A percentile compares a stretch with the other conserved stretches of the same genome.
Conservation (phyloP, 1,140 invertebrate species). For the Muscidifurax raptorellus region DNA sequence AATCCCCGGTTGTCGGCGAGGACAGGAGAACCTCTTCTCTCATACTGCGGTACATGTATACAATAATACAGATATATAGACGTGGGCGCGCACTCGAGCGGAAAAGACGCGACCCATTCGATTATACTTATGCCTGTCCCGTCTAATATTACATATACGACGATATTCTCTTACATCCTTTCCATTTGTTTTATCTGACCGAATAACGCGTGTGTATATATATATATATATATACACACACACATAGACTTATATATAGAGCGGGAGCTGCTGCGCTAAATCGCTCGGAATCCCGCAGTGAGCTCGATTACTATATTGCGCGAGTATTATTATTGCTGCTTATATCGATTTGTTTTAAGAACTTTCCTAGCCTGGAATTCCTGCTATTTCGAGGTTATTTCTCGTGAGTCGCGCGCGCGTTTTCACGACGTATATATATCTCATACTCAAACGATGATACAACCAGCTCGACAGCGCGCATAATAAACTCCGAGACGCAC, state of each 20-base stretch:
- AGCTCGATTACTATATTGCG: neutral
- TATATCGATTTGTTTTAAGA: neutral
- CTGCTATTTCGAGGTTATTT: no score
- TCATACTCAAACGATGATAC: no score
- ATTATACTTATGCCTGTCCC: neutral
- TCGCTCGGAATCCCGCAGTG: neutral
- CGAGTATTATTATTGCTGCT: neutral
- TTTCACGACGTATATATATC: no score
- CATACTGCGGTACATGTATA: no score
- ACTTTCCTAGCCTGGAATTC: neutral
- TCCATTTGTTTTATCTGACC: neutral
- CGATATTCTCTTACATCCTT: neutral
- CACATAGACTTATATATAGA: no score
- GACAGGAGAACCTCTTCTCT: neutral
- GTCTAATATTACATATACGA: conserved; percentile 6
- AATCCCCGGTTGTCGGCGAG: no score
- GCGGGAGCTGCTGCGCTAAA: no score
- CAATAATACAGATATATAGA: neutral
- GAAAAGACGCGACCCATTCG: neutral
- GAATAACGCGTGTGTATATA: neutral
- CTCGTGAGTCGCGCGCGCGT: no score
- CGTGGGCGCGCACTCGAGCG: neutral
- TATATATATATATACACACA: neutral
- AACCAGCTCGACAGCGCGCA: no score
- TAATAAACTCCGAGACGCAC: neutral